These are phyloP conservation scores for Pammene fasciana DNA, from an alignment of 2,888 invertebrate genomes.

Conservation along the genomic window DNA sequence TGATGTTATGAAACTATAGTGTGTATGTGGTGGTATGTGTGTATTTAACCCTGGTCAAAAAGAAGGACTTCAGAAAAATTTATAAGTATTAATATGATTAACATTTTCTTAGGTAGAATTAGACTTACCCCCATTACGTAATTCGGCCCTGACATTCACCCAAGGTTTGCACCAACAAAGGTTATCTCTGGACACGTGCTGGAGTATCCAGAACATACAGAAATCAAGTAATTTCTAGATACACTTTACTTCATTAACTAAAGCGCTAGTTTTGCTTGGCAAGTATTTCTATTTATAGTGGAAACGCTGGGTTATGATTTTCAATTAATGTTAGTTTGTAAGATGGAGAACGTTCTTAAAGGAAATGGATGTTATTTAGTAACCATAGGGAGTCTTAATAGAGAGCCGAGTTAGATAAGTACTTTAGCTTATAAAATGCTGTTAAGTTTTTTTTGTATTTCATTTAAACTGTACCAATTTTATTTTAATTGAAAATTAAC, in stretches of 20 bases:
- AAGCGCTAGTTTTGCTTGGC: slow-evolving; percentile 12
- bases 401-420: not conserved
- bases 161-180: slow-evolving; percentile 67
- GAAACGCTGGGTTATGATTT: slow-evolving; percentile 29
- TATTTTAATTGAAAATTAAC: not conserved
- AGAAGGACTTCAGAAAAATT: too few relatives aligned
- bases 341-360: slow-evolving; percentile 19
- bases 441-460: not conserved
- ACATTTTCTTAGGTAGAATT: slow-evolving; percentile 38
- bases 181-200: slow-evolving; percentile 54
- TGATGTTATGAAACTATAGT: too few relatives aligned
- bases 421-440: not conserved
- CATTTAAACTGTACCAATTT: not conserved
- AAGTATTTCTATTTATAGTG: slow-evolving; percentile 15
- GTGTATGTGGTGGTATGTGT: too few relatives aligned
- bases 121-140: slow-evolving; percentile 48
- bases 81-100: too few relatives aligned
- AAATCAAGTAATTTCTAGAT: slow-evolving; percentile 1
- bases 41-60: too few relatives aligned
- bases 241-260: slow-evolving; percentile 4
- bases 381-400: slow-evolving; percentile 26
- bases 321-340: slow-evolving; percentile 39
- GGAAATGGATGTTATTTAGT: slow-evolving; percentile 30
- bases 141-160: slow-evolving; percentile 71
- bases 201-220: slow-evolving; percentile 7